Conservation (phyloP, 64 coral and sea anemone species). For the Platygyra sinensis region DNA sequence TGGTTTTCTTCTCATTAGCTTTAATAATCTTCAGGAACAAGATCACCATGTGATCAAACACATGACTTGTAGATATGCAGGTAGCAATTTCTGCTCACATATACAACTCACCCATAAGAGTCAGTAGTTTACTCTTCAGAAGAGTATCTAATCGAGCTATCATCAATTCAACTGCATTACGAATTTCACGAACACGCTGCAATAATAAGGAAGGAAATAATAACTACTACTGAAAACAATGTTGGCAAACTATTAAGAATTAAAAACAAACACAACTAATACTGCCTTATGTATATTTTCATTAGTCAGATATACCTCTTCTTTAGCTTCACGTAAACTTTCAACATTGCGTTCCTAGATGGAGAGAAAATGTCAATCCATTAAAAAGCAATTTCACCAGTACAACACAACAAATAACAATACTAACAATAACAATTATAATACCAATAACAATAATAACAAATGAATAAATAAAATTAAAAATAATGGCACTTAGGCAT, state of each 20-base stretch:
- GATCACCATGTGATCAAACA: too few relatives aligned
- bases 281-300: too few relatives aligned
- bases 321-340: constrained; percentile 97
- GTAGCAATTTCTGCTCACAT: too few relatives aligned
- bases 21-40: too few relatives aligned
- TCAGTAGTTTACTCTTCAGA: constrained; percentile 95
- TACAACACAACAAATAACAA: neutral
- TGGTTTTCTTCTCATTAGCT: too few relatives aligned
- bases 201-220: neutral
- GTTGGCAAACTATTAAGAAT: too few relatives aligned
- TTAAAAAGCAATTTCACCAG: neutral
- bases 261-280: too few relatives aligned
- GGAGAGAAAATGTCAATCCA: neutral
- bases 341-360: constrained; percentile 95
- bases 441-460: too few relatives aligned
- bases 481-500: too few relatives aligned
- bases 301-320: constrained; percentile 83
- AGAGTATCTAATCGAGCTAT: constrained; percentile 97
- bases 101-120: constrained; percentile 85
- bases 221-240: neutral
- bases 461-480: too few relatives aligned
- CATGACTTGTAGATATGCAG: too few relatives aligned
- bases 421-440: too few relatives aligned
- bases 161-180: constrained; percentile 99
- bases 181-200: constrained; percentile 98